Base-by-base conservation (phyloP, 2,113 vertebrate species). In the Anarhynchus alexandrinus region DNA sequence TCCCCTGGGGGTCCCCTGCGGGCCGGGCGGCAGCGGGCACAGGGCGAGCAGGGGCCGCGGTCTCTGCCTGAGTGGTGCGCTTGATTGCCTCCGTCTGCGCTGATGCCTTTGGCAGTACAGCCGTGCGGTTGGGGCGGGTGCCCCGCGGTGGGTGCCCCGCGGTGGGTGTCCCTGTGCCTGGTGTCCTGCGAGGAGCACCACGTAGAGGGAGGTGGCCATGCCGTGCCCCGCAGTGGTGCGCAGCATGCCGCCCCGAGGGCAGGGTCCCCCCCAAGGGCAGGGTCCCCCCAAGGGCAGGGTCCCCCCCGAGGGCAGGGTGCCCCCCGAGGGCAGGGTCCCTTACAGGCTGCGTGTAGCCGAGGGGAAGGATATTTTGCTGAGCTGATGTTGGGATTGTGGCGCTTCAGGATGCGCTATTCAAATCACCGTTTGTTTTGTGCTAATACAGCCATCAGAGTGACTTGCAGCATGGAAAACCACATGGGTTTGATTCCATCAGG, bases 201-300 rank as follows among this genome's bases (percentile, higher is more conserved):
- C 2, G 0, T 2, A 8, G 40, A 3, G 4, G 3, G 57, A 30
- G 42, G 42, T 23, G 73, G 12, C 42, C 18, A 20, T 4, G 47
- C 21, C 47, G 20, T 49, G 20, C 20, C 20, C 45, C 45, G 8
- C 45, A 19, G 27, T 1, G 47, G 16, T 15, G 21, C 9, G 4
- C 1, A 4, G 45, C 29, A 0, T 5, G 45, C 27, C 34, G 26
- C n/a, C n/a, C n/a, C n/a, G n/a, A n/a, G n/a, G n/a, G n/a, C n/a
- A n/a, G n/a, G n/a, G n/a, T n/a, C n/a, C n/a, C n/a, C n/a, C n/a
- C 40, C 40, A 11, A 40, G 40, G 40, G 40, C 40, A 40, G 40
- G 40, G 40, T 40, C 40, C 40, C 40, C 40, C 40, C 40, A 11
- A 40, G 40, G 40, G 40, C 40, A 40, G 40, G 40, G 40, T 40